Base-by-base conservation (phyloP, 2,797 vertebrate genomes). In the Loriculus beryllinus region DNA sequence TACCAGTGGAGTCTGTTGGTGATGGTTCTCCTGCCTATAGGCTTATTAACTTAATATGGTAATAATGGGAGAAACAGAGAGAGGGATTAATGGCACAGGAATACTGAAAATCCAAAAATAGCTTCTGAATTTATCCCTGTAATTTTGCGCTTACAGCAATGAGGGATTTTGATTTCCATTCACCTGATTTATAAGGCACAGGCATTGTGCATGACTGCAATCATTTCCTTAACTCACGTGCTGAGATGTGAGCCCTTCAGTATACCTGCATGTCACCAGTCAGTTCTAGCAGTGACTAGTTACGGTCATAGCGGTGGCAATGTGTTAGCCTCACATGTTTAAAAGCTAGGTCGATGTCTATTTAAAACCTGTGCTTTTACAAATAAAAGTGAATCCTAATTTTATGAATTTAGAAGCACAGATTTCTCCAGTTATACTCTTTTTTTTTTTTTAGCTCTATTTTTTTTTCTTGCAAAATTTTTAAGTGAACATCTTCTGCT, bases 41-140 rank as follows among this genome's bases (percentile, higher is more conserved):
- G 40, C 26, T 92, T 92, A 82, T 71, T 93, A 90, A 81, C 31
- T 78, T 92, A 86, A 76, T 78, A 29, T 25, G 82, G 72, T 79
- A 91, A 88, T 92, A 93, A 81, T 15, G 51, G 77, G 28, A 78
- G 79, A 90, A 35, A 57, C 64, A 90, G 47, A 93, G 56, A 64
- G 57, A 63, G 35, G 62, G 72, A 92, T 91, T 81, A 90, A 87
- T 67, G 72, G 45, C 0, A 0, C 12, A 93, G 48, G n/a, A 93
- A 65, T 33, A 80, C 31, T 75, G 72, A 90, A 93, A 90, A 90
- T 65, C 78, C 7, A 4, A 78, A 87, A 57, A 72, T 42, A 81
- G 49, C 3, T 95, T 85, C 83, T 77, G 88, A 93, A 93, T 74
- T 69, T 82, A 86, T 69, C 68, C 86, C 57, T 1, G 6, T 45